Evolutionary conservation across 2,113 vertebrate genomes (phyloP).

Genomic region (Esox niger): DNA sequence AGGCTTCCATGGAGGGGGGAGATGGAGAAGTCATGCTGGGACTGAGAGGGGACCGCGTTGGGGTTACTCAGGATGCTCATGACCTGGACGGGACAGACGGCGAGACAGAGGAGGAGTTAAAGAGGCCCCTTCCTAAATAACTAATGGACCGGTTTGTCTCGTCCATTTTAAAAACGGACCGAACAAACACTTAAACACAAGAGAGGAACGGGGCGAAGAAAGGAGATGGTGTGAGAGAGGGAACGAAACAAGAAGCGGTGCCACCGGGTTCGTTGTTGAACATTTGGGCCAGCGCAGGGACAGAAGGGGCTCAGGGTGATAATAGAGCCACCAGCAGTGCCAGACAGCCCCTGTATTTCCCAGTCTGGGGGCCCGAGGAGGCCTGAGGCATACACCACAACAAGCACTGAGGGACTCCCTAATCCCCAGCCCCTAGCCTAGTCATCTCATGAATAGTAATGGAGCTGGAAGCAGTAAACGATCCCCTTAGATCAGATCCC

Average conservation of each 20-base stretch:
- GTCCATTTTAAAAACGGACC: too few species aligned
- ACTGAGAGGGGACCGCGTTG: constrained; percentile 84
- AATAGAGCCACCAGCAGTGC: constrained; percentile 66
- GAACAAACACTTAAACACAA: too few species aligned
- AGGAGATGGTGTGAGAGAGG: neutral
- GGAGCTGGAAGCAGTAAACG: constrained; percentile 70
- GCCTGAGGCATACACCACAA: constrained; percentile 70
- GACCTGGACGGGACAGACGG: constrained; percentile 74
- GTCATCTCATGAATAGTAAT: constrained; percentile 80
- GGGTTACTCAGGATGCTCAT: constrained; percentile 98
- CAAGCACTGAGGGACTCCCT: constrained; percentile 75
- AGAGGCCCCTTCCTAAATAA: constrained; percentile 57
- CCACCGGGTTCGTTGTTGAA: neutral
- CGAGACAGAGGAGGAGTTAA: constrained; percentile 38
- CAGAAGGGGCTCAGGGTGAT: constrained; percentile 67
- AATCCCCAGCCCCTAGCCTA: constrained; percentile 72
- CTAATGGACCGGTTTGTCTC: too few species aligned
- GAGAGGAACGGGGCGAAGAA: neutral
- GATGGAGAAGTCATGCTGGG: constrained; percentile 97
- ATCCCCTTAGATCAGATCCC: constrained; percentile 71
- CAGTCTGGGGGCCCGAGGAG: constrained; percentile 54
- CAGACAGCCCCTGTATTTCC: constrained; percentile 67
- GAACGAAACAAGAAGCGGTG: neutral
- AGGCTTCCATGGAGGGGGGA: constrained; percentile 92
- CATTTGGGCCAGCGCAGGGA: constrained; percentile 40